These are phyloP conservation scores for Merodon equestris DNA, from an alignment of 2,888 invertebrate genomes.

Conservation along the genomic window DNA sequence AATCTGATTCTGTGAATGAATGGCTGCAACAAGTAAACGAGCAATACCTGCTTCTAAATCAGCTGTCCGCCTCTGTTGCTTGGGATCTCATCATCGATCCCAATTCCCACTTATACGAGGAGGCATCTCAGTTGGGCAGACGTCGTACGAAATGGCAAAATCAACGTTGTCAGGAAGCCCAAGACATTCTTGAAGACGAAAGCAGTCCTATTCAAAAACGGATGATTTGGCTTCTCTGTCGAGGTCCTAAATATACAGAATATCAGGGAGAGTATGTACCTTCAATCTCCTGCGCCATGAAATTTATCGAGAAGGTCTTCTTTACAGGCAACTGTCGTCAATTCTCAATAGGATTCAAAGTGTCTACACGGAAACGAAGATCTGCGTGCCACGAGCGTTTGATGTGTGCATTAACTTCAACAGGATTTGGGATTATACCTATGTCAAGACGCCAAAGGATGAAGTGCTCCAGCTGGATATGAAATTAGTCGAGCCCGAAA, in stretches of 20 bases:
- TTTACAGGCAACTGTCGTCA: constrained; percentile 78
- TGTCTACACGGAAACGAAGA: constrained; percentile 81
- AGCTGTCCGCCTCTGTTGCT: constrained; percentile 68
- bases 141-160: constrained; percentile 76
- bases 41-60: constrained; percentile 67
- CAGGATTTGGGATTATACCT: constrained; percentile 71
- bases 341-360: constrained; percentile 81
- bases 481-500: constrained; percentile 68
- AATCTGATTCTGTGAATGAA: constrained; percentile 55
- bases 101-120: constrained; percentile 49
- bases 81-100: constrained; percentile 70
- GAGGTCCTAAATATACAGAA: constrained; percentile 82
- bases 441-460: constrained; percentile 62
- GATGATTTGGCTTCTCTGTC: constrained; percentile 82
- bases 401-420: constrained; percentile 74
- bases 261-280: constrained; percentile 79
- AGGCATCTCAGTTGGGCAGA: constrained; percentile 69
- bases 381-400: constrained; percentile 80
- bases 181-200: constrained; percentile 64
- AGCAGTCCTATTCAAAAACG: constrained; percentile 75
- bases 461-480: constrained; percentile 63
- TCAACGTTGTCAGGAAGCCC: constrained; percentile 72
- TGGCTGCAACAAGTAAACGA: constrained; percentile 70
- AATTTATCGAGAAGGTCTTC: constrained; percentile 69
- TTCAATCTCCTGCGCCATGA: constrained; percentile 37